Percentiles rank a stretch among this genome's conserved stretches.
Evolutionary conservation across 2,797 vertebrate species (phyloP).

Genomic region (Coregonus suidteri): DNA sequence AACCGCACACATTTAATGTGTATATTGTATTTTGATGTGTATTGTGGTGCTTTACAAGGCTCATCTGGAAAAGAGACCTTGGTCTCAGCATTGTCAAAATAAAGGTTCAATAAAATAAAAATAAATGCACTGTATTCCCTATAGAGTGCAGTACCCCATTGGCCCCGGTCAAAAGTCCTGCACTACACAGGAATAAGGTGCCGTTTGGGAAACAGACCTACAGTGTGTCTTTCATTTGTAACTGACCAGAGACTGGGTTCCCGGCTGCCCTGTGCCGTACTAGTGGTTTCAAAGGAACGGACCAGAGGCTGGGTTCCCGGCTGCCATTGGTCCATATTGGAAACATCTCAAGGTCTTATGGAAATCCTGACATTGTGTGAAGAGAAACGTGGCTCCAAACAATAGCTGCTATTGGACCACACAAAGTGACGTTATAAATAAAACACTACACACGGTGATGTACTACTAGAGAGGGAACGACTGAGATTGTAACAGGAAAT

Average conservation of each 20-base stretch:
- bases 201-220: background rate
- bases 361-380: conserved; percentile 11
- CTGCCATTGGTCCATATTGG: background rate
- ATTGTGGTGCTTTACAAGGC: too few species aligned
- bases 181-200: background rate
- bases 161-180: too few species aligned
- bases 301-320: background rate
- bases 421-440: background rate
- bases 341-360: background rate
- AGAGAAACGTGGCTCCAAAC: conserved; percentile 1
- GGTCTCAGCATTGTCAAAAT: background rate
- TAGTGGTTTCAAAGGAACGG: conserved; percentile 17
- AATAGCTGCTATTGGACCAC: conserved; percentile 16
- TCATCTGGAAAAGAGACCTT: too few species aligned
- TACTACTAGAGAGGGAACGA: background rate
- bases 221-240: background rate
- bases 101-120: background rate
- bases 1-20: too few species aligned
- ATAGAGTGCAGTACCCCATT: too few species aligned
- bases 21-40: too few species aligned
- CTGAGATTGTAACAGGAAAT: conserved; percentile 35
- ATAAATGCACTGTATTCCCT: background rate
- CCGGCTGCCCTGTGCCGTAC: background rate
- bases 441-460: background rate
- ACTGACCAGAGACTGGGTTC: too few species aligned